A percentile compares a stretch with the other conserved stretches of the same genome.
Evolutionary conservation across 2,113 vertebrate species (phyloP).

Genomic region (Odobenus rosmarus): DNA sequence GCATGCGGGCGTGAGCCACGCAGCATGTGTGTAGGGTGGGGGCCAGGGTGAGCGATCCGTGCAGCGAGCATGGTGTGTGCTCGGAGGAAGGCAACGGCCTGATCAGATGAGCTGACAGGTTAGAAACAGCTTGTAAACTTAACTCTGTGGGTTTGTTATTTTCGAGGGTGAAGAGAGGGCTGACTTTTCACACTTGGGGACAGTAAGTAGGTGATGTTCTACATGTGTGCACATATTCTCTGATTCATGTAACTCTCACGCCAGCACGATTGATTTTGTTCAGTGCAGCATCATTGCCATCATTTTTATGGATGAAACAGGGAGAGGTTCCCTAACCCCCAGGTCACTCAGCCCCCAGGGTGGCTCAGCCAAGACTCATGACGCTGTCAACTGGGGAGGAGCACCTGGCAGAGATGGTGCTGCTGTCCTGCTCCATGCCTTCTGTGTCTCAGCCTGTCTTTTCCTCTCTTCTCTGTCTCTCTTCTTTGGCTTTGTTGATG

Average conservation of each 20-base stretch:
- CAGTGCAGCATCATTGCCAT: accelerated
- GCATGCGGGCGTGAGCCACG: not conserved
- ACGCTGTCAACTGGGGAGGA: not conserved
- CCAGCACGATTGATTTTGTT: not conserved
- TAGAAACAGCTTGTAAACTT: not conserved
- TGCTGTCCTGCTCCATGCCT: accelerated
- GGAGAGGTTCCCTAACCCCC: accelerated
- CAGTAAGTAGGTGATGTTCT: not conserved
- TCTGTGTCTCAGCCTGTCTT: not conserved
- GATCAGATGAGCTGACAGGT: accelerated
- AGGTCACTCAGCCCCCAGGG: accelerated
- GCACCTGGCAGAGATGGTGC: accelerated
- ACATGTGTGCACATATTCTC: accelerated
- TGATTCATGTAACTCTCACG: not conserved
- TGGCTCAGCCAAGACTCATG: not conserved
- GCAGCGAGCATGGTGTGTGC: not conserved
- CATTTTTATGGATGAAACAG: not conserved
- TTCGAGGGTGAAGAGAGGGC: not conserved
- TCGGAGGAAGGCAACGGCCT: not conserved
- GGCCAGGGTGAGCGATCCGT: not conserved
- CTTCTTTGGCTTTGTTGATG: not conserved
- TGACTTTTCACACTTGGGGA: not conserved
- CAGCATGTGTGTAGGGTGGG: not conserved
- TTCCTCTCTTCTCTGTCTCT: not conserved
- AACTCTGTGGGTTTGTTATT: not conserved